Base-by-base conservation (phyloP, 2,797 vertebrate species). In the Gila robusta region DNA sequence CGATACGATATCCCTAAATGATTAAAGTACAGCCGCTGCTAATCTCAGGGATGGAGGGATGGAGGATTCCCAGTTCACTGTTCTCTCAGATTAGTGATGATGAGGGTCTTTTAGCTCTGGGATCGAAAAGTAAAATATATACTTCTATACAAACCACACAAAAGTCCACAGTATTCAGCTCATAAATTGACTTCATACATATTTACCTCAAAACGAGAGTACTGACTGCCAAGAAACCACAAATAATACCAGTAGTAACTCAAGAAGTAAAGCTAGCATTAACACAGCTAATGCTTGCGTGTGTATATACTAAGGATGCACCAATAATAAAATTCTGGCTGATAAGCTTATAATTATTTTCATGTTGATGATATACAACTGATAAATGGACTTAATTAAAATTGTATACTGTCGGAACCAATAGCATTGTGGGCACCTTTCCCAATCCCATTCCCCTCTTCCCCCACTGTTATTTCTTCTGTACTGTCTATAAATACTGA, bases 1-100 rank as follows among this genome's bases (percentile, higher is more conserved):
- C 35, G 69, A 86, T 64, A 86, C 56, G 8, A 82, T 82, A 86
- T 69, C 74, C 54, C 67, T 37, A 70, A 82, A 80, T 80, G 56
- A 86, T 86, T 86, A 81, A 86, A 86, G n/a, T 73, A 64, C 39
- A 54, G 54, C 16, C 16, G 0, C 62, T 67, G 64, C 28, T 69
- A 70, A 69, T 47, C 64, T 81, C 44, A 23, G 52, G 74, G 35
- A 39, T 77, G 21, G 52, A n/a, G 52, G 52, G 52, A 52, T 12
- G 74, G 8, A 78, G 64, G 28, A 64, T 62, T 79, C 56, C 4
- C 76, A 49, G 19, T 67, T 52, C 41, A 67, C 62, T 4, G 19
- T 47, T 49, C 28, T 69, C 44, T 49, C 66, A 69, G 19, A 81
- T 69, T 69, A 69, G 10, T 52, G 41, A 47, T 26, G n/a, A 44